Evolutionary conservation across 2,888 invertebrate species (phyloP).

Genomic region (Linnaemya vulpina): DNA sequence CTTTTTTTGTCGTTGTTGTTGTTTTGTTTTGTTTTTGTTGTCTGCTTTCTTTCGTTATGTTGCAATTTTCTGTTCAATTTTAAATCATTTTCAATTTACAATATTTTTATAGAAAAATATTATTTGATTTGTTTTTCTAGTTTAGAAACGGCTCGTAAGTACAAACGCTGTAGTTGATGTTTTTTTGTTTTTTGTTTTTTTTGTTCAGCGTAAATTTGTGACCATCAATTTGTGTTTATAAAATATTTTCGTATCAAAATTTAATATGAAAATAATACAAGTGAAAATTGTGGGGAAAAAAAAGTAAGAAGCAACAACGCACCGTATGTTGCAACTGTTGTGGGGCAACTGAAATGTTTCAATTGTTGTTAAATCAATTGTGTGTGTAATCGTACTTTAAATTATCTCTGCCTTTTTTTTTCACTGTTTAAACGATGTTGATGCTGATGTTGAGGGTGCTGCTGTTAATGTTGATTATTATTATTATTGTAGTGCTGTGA

Average conservation of each 20-base stretch:
- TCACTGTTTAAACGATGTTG: constrained; percentile 3
- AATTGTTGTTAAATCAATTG: constrained; percentile 63
- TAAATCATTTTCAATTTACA: constrained; percentile 8
- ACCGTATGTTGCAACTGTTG: constrained; percentile 59
- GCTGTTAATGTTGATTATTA: constrained; percentile 36
- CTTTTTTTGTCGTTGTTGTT: background rate
- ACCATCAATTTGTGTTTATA: constrained; percentile 21
- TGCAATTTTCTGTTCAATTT: constrained; percentile 34
- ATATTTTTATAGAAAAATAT: constrained; percentile 6
- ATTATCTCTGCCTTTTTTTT: constrained; percentile 34
- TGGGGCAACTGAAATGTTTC: constrained; percentile 59
- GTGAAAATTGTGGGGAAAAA: background rate
- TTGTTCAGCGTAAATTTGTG: constrained; percentile 8
- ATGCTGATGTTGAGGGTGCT: background rate
- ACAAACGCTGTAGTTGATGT: constrained; percentile 32
- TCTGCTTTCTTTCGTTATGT: background rate
- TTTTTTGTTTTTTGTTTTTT: background rate
- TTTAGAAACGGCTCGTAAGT: constrained; percentile 48
- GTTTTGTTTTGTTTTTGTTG: constrained; percentile 1
- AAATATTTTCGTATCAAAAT: background rate
- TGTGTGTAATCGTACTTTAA: constrained; percentile 49
- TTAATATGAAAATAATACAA: constrained; percentile 4
- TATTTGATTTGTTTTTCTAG: background rate
- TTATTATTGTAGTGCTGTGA: constrained; percentile 34
- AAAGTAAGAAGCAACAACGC: constrained; percentile 19